A percentile compares a stretch with the other conserved stretches of the same genome.
Evolutionary conservation across 2,113 vertebrate species (phyloP).

Genomic region (Protobothrops flavoviridis): DNA sequence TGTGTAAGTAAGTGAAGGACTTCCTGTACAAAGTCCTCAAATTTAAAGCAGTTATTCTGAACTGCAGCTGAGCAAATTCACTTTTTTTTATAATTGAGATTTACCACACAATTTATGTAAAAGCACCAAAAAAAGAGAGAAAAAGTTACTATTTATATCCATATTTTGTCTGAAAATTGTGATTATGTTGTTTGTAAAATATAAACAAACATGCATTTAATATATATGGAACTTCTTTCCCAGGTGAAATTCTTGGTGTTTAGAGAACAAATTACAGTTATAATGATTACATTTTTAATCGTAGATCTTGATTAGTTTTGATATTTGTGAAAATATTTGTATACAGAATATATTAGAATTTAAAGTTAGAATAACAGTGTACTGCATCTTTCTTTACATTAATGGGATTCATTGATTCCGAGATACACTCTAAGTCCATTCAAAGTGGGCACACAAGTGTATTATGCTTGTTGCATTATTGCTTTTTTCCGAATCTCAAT

Average conservation of each 20-base stretch:
- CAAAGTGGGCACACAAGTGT: not conserved
- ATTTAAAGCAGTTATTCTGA: not conserved
- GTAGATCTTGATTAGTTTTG: not conserved
- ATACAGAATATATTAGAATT: not conserved
- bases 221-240: not conserved
- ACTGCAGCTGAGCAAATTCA: not conserved
- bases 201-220: not conserved
- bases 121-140: not conserved
- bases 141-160: not conserved
- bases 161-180: not conserved
- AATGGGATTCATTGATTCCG: not conserved
- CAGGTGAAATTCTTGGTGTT: not conserved
- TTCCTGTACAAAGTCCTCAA: not conserved
- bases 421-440: not conserved
- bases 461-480: not conserved
- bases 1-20: too few species aligned
- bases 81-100: not conserved
- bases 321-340: not conserved
- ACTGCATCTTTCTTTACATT: not conserved
- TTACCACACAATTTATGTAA: not conserved
- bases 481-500: not conserved
- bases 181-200: not conserved
- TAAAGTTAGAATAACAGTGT: not conserved
- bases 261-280: not conserved
- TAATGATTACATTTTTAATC: slow-evolving; percentile 6